These are phyloP conservation scores for Noctua fimbriata DNA, from an alignment of 2,888 invertebrate species.

Conservation along the genomic window DNA sequence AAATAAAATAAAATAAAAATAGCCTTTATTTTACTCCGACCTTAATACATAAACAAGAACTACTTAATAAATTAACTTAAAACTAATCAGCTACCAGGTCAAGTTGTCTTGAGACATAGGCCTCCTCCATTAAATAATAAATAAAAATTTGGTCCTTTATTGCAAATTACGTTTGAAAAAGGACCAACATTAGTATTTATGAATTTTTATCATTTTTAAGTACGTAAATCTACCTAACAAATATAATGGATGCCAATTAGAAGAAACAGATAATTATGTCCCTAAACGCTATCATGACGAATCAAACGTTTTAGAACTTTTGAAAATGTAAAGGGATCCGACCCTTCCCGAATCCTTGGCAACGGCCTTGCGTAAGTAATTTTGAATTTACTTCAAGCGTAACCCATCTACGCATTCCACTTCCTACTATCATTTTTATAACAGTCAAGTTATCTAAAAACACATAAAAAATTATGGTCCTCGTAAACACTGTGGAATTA, in stretches of 20 bases:
- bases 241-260: conserved; percentile 15
- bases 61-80: no score
- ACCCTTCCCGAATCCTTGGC: conserved; percentile 24
- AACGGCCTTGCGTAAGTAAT: conserved; percentile 31
- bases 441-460: conserved; percentile 39
- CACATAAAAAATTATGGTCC: conserved; percentile 46
- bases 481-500: conserved; percentile 61
- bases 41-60: no score
- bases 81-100: no score
- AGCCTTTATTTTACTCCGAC: no score
- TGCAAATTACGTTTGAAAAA: neutral
- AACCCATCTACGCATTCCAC: conserved; percentile 35
- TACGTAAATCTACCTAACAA: neutral
- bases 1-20: no score
- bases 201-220: neutral
- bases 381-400: conserved; percentile 27
- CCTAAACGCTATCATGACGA: neutral
- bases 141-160: neutral
- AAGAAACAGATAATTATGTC: neutral
- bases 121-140: no score
- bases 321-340: neutral
- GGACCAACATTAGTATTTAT: neutral
- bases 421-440: conserved; percentile 26
- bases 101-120: no score
- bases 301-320: conserved; percentile 13